Evolutionary conservation across 2,888 invertebrate species (phyloP).

Genomic region (Muscina levida): DNA sequence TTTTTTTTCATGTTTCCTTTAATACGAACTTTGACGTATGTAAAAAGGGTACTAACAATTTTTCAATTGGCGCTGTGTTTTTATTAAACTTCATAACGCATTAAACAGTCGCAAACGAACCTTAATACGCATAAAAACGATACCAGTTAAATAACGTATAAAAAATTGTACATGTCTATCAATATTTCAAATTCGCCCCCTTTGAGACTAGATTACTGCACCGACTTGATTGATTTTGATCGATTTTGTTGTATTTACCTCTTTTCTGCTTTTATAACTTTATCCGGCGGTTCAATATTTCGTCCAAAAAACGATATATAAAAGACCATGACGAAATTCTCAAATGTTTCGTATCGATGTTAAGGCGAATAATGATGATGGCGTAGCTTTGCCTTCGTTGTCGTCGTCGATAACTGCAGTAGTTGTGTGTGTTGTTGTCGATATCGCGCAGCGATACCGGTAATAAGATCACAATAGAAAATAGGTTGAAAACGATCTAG

Average conservation of each 20-base stretch:
- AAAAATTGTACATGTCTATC: no score
- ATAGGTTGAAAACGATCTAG: conserved; percentile 32
- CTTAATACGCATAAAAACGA: no score
- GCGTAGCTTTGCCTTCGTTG: conserved; percentile 23
- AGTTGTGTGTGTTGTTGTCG: conserved; percentile 26
- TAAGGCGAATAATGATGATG: conserved; percentile 26
- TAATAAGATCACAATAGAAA: conserved; percentile 28
- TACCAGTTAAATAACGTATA: no score
- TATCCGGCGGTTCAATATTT: conserved; percentile 78
- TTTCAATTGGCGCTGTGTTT: no score
- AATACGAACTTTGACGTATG: no score
- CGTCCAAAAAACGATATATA: conserved; percentile 76
- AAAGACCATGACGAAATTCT: conserved; percentile 75
- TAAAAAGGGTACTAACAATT: no score
- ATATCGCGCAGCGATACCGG: conserved; percentile 3
- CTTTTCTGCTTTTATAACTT: conserved; percentile 73
- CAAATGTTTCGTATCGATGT: conserved; percentile 27
- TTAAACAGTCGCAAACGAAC: no score
- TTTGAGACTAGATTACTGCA: no score
- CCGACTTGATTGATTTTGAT: background rate
- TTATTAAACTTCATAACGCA: no score
- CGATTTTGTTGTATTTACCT: conserved; percentile 70
- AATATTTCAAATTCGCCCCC: no score
- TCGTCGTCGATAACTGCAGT: conserved; percentile 42
- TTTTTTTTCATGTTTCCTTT: no score